Evolutionary conservation across 2,888 invertebrate species (phyloP).

Genomic region (Eretmocerus hayati): DNA sequence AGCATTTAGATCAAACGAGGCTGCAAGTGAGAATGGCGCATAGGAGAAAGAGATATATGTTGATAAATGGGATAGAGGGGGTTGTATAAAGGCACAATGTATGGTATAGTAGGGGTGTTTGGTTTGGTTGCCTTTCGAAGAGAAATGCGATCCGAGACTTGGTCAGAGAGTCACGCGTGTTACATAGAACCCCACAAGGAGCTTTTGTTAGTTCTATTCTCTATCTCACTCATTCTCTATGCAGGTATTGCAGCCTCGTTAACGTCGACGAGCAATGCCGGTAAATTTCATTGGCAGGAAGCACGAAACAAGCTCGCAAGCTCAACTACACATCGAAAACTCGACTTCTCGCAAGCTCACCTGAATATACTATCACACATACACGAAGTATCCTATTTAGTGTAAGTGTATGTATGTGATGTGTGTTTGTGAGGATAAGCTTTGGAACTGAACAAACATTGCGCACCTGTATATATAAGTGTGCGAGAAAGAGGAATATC

Average conservation of each 20-base stretch:
- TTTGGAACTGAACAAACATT: too few species aligned
- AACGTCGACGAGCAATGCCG: constrained; percentile 1
- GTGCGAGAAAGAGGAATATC: too few species aligned
- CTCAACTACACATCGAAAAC: background rate
- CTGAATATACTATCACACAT: too few species aligned
- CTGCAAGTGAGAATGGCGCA: background rate
- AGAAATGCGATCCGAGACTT: constrained; percentile 9
- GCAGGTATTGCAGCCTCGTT: constrained; percentile 1
- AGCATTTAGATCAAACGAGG: constrained; percentile 15
- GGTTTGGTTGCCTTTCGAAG: too few species aligned
- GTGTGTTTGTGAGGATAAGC: too few species aligned
- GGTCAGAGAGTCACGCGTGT: background rate
- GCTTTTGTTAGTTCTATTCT: constrained; percentile 6
- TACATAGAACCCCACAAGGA: background rate
- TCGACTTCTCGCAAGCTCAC: too few species aligned
- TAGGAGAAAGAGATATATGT: background rate
- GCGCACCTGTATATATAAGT: too few species aligned
- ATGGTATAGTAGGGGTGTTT: background rate
- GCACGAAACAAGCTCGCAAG: constrained; percentile 9
- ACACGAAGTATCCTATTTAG: too few species aligned
- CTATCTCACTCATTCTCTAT: background rate
- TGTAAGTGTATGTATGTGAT: too few species aligned
- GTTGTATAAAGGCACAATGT: background rate
- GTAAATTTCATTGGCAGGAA: constrained; percentile 17
- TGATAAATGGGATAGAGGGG: background rate